Percentiles rank a stretch among this genome's conserved stretches.
Evolutionary conservation across 1,140 invertebrate genomes (phyloP).

Genomic region (Camponotus floridanus): DNA sequence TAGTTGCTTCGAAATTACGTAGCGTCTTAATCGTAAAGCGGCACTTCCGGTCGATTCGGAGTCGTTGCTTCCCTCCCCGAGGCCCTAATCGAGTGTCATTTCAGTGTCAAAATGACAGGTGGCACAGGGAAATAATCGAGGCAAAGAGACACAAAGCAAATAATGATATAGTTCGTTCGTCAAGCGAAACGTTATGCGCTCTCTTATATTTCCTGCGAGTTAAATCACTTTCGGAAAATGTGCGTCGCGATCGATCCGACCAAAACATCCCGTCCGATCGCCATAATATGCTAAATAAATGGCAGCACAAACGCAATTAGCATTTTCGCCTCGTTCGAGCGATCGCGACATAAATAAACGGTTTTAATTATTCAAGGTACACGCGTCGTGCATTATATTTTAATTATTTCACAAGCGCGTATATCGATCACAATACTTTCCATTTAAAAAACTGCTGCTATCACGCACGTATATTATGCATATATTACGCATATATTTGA

Average conservation of each 20-base stretch:
- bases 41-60: slow-evolving; percentile 22
- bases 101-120: slow-evolving; percentile 50
- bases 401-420: slow-evolving; percentile 12
- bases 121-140: slow-evolving; percentile 30
- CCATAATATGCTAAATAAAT: slow-evolving; percentile 50
- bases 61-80: not conserved
- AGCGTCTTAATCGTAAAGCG: slow-evolving; percentile 15
- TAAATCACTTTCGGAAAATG: slow-evolving; percentile 29
- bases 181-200: slow-evolving; percentile 28
- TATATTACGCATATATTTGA: not conserved
- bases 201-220: slow-evolving; percentile 46
- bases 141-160: slow-evolving; percentile 44
- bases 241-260: slow-evolving; percentile 43
- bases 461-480: not conserved
- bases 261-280: not conserved
- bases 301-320: slow-evolving; percentile 42
- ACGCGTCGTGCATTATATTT: not conserved
- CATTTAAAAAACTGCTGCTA: not conserved
- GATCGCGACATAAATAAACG: slow-evolving; percentile 22
- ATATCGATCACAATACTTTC: not conserved
- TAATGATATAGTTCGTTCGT: slow-evolving; percentile 17
- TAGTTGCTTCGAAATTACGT: slow-evolving; percentile 16
- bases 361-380: slow-evolving; percentile 47
- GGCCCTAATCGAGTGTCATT: slow-evolving; percentile 33
- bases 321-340: slow-evolving; percentile 16